Percentiles rank a stretch among this genome's conserved stretches.
Evolutionary conservation across 2,113 vertebrate genomes (phyloP).

Genomic region (Xenopus tropicalis): DNA sequence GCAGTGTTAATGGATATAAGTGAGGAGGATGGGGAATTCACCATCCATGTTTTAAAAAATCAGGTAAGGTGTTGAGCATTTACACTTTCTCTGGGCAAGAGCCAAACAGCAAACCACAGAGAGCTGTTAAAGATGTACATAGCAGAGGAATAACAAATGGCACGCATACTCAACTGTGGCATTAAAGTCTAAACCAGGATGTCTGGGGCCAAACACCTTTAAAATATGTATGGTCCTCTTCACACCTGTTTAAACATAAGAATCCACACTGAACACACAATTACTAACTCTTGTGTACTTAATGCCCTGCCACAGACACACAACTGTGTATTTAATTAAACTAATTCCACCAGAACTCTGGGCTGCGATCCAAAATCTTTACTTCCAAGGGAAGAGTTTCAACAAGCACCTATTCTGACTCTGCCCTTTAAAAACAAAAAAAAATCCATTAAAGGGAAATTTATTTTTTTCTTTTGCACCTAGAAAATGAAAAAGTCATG

Average conservation of each 20-base stretch:
- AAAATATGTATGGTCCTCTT: constrained; percentile 37
- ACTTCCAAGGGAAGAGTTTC: neutral
- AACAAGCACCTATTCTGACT: constrained; percentile 1
- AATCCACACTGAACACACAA: constrained; percentile 28
- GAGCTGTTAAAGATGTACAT: constrained; percentile 18
- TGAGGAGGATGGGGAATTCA: neutral
- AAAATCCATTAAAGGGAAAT: no score
- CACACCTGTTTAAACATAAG: constrained; percentile 45
- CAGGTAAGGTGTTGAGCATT: constrained; percentile 32
- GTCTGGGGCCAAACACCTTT: constrained; percentile 39
- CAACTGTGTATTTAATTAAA: constrained; percentile 40
- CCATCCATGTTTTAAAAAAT: constrained; percentile 7
- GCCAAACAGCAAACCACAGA: constrained; percentile 39
- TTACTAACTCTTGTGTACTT: constrained; percentile 30
- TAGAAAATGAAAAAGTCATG: no score
- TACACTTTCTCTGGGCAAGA: constrained; percentile 11
- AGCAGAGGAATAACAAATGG: constrained; percentile 33
- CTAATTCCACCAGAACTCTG: constrained; percentile 23
- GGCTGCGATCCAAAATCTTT: constrained; percentile 23
- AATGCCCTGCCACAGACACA: constrained; percentile 31
- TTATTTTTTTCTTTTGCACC: no score
- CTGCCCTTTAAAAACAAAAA: neutral
- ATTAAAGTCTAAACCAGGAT: constrained; percentile 39
- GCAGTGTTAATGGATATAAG: constrained; percentile 17
- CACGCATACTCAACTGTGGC: constrained; percentile 26